Conservation (phyloP, 37 sponge, comb jelly and placozoan genomes). For the Theonella swinhoei region DNA sequence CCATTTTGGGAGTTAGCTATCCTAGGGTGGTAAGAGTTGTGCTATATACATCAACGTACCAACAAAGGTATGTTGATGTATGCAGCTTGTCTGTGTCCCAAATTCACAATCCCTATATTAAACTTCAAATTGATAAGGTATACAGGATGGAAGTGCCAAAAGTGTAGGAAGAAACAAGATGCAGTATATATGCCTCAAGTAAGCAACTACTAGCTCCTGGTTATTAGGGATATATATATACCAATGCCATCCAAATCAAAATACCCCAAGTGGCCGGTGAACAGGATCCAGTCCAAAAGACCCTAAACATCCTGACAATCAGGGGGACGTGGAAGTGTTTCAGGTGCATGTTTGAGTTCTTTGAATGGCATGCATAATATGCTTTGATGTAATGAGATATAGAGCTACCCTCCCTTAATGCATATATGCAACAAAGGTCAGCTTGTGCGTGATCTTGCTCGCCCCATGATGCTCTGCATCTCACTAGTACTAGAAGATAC, state of each 20-base stretch:
- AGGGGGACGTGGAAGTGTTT: constrained; percentile 61
- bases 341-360: background rate
- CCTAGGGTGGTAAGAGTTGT: constrained; percentile 1
- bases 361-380: constrained; percentile 71
- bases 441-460: too few species aligned
- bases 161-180: too few species aligned
- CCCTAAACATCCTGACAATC: constrained; percentile 70
- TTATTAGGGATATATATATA: constrained; percentile 32
- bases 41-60: too few species aligned
- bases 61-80: too few species aligned
- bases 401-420: too few species aligned
- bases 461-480: too few species aligned
- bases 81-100: too few species aligned
- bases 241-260: constrained; percentile 61
- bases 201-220: constrained; percentile 74
- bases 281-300: constrained; percentile 61
- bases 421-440: too few species aligned
- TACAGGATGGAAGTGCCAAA: constrained; percentile 32
- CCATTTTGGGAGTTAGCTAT: background rate
- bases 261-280: constrained; percentile 61
- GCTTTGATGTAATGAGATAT: too few species aligned
- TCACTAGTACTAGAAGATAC: constrained; percentile 11
- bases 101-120: background rate
- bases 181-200: constrained; percentile 60
- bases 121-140: constrained; percentile 1